Base-by-base conservation (phyloP, 2,113 vertebrate genomes). In the Periophthalmodon schlosseri region DNA sequence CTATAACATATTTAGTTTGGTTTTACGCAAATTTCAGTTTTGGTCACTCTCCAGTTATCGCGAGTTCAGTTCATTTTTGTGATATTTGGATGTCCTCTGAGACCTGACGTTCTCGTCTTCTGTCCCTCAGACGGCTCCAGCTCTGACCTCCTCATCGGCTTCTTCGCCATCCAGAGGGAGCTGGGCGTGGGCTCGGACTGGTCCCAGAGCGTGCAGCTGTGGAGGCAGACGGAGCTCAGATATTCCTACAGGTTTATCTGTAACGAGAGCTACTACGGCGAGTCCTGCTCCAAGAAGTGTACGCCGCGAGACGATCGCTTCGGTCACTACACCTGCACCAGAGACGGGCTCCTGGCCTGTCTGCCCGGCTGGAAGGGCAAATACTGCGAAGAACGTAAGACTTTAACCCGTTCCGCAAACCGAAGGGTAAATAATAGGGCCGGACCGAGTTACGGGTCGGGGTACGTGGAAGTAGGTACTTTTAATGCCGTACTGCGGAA, bases 221-320 rank as follows among this genome's bases (percentile, higher is more conserved):
- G 47, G 71, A 85, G 86, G 70, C 91, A 92, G 83, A 95, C 95
- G 0, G 94, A 94, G 89, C 93, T 99, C 47, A 91, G 90, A 33
- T 99, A 96, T 84, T 96, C 97, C 3, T 99, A 97, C 93, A 94
- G 97, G 36, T 96, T 99, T 85, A 92, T 99, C 91, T 99, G 98
- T 94, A 97, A 96, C 61, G 96, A 98, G 76, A 95, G 97, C 84
- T 99, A 99, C 95, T 99, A 98, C 69, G 97, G 97, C 0, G 96
- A 99, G 81, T 97, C 94, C 89, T 99, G 97, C 79, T 98, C 97
- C 34, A 95, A 95, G 73, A 96, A 96, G 73, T 99, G 98, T 94
- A 94, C 94, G 58, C 95, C 96, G 28, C 94, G 98, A 34, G 94
- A 99, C 52, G 97, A 99, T 88, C 94, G 91, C 75, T 99, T 99